These are phyloP conservation scores for Nymphalis c-album DNA, from an alignment of 2,888 invertebrate species.

Conservation along the genomic window DNA sequence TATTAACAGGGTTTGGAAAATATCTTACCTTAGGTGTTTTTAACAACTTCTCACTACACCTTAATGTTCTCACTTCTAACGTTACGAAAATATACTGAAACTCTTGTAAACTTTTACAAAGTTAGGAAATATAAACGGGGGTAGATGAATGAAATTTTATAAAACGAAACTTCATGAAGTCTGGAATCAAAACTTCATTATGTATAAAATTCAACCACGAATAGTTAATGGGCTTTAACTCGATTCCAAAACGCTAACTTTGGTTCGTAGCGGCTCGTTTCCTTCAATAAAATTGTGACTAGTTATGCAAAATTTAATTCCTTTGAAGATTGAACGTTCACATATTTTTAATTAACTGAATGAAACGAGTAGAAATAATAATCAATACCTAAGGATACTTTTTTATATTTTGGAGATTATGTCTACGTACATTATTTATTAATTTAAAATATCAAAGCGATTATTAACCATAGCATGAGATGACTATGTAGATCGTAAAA, in stretches of 20 bases:
- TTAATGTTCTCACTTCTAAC: background rate
- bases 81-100: background rate
- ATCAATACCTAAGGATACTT: too few species aligned
- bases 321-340: too few species aligned
- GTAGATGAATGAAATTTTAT: constrained; percentile 25
- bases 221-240: constrained; percentile 76
- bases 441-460: too few species aligned
- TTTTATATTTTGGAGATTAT: too few species aligned
- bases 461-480: too few species aligned
- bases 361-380: too few species aligned
- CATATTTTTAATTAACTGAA: too few species aligned
- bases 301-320: constrained; percentile 18
- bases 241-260: constrained; percentile 72
- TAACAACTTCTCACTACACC: background rate
- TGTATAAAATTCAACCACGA: constrained; percentile 69
- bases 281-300: constrained; percentile 44
- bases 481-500: too few species aligned
- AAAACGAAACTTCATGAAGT: constrained; percentile 51
- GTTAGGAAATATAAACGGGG: constrained; percentile 6
- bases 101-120: background rate
- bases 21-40: too few species aligned
- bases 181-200: constrained; percentile 71
- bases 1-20: too few species aligned
- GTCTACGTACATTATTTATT: too few species aligned
- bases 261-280: constrained; percentile 54